Evolutionary conservation across 2,113 vertebrate species (phyloP), one percentile per base, ranked within the genome.

Genomic region (Clupea harengus): DNA sequence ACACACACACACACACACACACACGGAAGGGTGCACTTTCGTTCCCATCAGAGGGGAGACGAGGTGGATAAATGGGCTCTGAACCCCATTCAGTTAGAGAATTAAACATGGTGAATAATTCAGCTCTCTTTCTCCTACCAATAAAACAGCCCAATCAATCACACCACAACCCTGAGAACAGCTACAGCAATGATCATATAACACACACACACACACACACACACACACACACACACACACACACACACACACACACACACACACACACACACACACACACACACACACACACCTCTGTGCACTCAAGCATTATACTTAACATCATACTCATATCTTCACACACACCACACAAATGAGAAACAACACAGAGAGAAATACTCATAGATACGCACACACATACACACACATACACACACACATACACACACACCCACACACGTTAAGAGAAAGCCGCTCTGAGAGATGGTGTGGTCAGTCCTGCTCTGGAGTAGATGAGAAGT

Each of bases 81-180:
- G 8, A 13, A 15, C n/a, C 64, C 64, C 64, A 72, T 72, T 72
- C 64, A 72, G 64, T 11, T 25, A 13, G 64, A 32, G 64, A 32
- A 72, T 72, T 72, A 72, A 72, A 72, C 64, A 32, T 11, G 10
- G 28, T 87, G 57, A 87, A 87, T 87, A 82, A 87, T 84, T 87
- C 39, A 87, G 83, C 60, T 9, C 46, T 82, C 52, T 44, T 87
- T 67, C 50, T 5, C 50, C 54, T 54, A 52, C 57, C 78, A 18
- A 60, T 82, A 85, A 85, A 81, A 64, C 5, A 80, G 47, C 44
- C 45, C 46, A 28, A 87, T 67, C 39, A 6, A 89, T 54, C 4
- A 84, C 60, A 13, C 84, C 22, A n/a, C 44, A 22, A 10, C 60
- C 39, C 60, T 64, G 22, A n/a, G 20, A 9, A 64, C n/a, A 25